Evolutionary conservation across 2,797 vertebrate genomes (phyloP), one percentile per base, ranked within the genome.

Genomic region (Anolis apletophallus): DNA sequence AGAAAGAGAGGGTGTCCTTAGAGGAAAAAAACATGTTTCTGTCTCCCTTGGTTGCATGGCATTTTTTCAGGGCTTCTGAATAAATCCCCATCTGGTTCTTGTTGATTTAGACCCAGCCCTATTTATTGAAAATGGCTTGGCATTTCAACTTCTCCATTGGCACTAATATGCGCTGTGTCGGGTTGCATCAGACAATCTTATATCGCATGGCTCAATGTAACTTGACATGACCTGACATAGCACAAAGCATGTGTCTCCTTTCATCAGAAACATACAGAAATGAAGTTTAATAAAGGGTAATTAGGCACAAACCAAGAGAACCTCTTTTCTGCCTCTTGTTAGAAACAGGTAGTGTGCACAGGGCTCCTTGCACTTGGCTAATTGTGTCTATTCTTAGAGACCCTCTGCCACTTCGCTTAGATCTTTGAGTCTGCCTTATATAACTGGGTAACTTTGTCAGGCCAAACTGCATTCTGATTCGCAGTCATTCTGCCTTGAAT

Each of bases 171-270:
- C 11, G 64, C 81, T 57, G 55, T 32, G 90, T 93, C 94, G 79
- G 84, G 32, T 80, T 82, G 26, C 59, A 91, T 94, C 76, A 93
- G 82, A 73, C 77, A 68, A 54, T 2, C 0, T 46, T 81, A 16
- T 55, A 81, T 87, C 85, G 32, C 55, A 80, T 9, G 83, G 77
- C 72, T 85, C 84, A 79, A 93, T 93, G 88, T 86, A 83, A 92
- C 64, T 80, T 89, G 93, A 93, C 91, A 61, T 92, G 93, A 93
- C 94, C 94, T 90, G 92, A 92, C 81, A 93, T 92, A 91, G 87
- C 90, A 93, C 88, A 92, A 91, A 64, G 86, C 90, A 55, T 78
- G 80, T 92, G 93, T 95, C 94, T 92, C 84, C 86, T 93, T 91
- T 84, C 59, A 94, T 95, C 89, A 95, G 81, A 86, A 82, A 46